Percentiles rank a stretch among this genome's conserved stretches.
Evolutionary conservation across 2,797 vertebrate genomes (phyloP).

Genomic region (Manis pentadactyla): DNA sequence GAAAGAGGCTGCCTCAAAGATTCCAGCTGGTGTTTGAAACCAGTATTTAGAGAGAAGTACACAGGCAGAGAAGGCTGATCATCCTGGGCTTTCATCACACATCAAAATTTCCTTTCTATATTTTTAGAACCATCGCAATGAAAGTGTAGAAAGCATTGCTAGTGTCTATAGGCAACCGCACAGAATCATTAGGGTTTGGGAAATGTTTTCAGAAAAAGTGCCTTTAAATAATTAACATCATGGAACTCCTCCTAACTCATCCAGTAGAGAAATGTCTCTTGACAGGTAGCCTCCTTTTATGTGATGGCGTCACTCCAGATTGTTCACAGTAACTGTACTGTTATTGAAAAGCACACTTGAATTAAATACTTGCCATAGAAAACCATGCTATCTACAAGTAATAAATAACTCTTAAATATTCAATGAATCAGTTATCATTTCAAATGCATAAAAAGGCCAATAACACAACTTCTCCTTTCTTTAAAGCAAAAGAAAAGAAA

Average conservation of each 20-base stretch:
- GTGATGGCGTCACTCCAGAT: background rate
- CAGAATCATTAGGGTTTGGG: background rate
- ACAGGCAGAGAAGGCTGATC: background rate
- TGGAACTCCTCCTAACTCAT: background rate
- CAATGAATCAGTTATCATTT: background rate
- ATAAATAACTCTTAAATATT: background rate
- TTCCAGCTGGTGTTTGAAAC: background rate
- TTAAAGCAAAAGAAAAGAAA: background rate
- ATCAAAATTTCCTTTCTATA: background rate
- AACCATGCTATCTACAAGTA: background rate
- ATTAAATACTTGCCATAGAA: constrained; percentile 20
- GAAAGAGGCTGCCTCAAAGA: background rate
- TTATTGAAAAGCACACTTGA: constrained; percentile 14
- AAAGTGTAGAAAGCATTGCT: background rate
- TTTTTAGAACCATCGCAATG: constrained; percentile 22
- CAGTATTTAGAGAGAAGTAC: background rate
- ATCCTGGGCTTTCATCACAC: background rate
- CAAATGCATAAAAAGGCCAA: background rate
- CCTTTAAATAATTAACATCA: constrained; percentile 72
- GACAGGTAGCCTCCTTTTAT: constrained; percentile 42
- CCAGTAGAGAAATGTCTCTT: constrained; percentile 43
- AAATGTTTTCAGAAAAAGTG: constrained; percentile 56
- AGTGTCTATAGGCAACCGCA: background rate
- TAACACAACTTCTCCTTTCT: background rate
- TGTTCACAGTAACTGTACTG: background rate